These are phyloP conservation scores for Tenodera sinensis DNA, from an alignment of 2,888 invertebrate species.

Conservation along the genomic window DNA sequence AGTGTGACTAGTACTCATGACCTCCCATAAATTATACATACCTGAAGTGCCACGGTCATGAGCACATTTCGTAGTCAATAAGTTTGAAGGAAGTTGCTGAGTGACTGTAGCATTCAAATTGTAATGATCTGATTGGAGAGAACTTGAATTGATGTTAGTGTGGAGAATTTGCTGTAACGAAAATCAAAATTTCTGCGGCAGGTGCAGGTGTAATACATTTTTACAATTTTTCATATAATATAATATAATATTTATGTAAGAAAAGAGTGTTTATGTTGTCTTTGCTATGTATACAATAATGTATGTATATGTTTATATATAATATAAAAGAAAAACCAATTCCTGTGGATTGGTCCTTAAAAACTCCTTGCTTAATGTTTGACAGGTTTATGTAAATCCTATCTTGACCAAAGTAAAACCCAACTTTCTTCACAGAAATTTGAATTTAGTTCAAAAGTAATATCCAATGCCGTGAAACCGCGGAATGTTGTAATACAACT, in stretches of 20 bases:
- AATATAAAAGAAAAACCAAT: slow-evolving; percentile 13
- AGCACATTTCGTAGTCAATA: neutral
- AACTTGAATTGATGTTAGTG: slow-evolving; percentile 25
- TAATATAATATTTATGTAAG: slow-evolving; percentile 31
- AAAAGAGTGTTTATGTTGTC: slow-evolving; percentile 31
- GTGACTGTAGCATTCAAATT: neutral
- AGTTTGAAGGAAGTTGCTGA: neutral
- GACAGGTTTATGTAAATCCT: neutral
- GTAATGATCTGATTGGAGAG: slow-evolving; percentile 4
- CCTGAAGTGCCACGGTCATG: slow-evolving; percentile 30
- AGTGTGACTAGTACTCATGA: slow-evolving; percentile 23
- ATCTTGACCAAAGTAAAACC: slow-evolving; percentile 5
- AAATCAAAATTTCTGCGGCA: slow-evolving; percentile 29
- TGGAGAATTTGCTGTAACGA: slow-evolving; percentile 27
- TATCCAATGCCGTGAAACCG: neutral
- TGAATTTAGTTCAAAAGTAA: neutral
- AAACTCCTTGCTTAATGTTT: neutral
- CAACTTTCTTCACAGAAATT: neutral
- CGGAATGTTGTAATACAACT: neutral
- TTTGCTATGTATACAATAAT: slow-evolving; percentile 30
- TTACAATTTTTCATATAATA: slow-evolving; percentile 31
- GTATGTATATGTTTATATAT: slow-evolving; percentile 30
- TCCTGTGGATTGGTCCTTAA: neutral
- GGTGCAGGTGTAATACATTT: slow-evolving; percentile 29
- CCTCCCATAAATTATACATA: slow-evolving; percentile 20